A percentile compares a stretch with the other conserved stretches of the same genome.
phyloP scores from a whole-genome alignment of 2,113 vertebrate species.

The Scartelaos histophorus region DNA sequence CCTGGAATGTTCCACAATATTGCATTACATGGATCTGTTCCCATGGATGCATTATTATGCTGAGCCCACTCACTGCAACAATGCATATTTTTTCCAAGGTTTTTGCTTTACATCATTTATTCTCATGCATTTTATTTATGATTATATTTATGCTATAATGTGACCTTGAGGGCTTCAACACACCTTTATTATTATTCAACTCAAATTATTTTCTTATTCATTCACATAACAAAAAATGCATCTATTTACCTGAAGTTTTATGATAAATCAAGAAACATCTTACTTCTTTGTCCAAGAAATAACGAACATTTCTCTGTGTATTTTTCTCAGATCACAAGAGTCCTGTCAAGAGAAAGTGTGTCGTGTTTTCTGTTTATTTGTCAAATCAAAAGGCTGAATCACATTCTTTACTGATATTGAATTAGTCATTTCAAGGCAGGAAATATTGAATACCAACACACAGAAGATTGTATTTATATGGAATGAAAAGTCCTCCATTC shows the following conservation, averaged over 20 bases:
- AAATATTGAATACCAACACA: background rate
- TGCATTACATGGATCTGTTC: too few species aligned
- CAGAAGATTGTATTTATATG: background rate
- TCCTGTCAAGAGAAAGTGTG: background rate
- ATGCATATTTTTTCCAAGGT: too few species aligned
- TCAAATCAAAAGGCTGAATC: background rate
- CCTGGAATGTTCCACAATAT: too few species aligned
- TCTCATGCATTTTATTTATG: too few species aligned
- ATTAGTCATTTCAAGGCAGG: background rate
- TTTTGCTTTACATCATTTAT: background rate
- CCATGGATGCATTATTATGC: too few species aligned
- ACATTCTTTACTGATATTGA: background rate
- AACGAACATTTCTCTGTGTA: background rate
- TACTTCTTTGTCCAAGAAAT: background rate
- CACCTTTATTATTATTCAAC: background rate
- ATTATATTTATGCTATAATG: background rate
- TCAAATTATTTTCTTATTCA: background rate
- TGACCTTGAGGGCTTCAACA: background rate
- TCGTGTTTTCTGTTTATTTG: background rate
- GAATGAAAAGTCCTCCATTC: background rate
- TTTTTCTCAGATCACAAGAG: background rate
- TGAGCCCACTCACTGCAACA: too few species aligned
- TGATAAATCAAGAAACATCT: background rate
- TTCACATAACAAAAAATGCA: background rate
- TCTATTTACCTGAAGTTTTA: background rate